phyloP scores from a whole-genome alignment of 2,888 invertebrate genomes.

The Entomobrya multifasciata region DNA sequence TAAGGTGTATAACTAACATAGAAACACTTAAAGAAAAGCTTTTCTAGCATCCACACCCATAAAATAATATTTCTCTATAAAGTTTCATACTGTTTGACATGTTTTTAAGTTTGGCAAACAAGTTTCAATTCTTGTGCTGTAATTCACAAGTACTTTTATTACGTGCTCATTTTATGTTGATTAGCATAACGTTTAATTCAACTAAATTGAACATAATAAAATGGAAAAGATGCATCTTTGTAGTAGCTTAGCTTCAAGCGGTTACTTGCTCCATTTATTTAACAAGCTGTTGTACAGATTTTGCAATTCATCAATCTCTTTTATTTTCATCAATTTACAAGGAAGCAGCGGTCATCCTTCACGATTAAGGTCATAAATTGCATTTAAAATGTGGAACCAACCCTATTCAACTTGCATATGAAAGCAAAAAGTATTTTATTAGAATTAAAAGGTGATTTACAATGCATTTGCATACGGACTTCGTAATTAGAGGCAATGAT shows the following conservation, averaged over 20 bases:
- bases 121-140: constrained; percentile 20
- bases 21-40: not conserved
- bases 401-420: not conserved
- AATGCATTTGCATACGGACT: constrained; percentile 23
- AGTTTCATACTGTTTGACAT: constrained; percentile 42
- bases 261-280: constrained; percentile 49
- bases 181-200: constrained; percentile 50
- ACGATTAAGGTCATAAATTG: constrained; percentile 29
- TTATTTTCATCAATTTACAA: constrained; percentile 41
- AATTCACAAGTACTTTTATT: not conserved
- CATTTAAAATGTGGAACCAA: constrained; percentile 16
- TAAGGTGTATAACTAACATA: not conserved
- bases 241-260: constrained; percentile 30
- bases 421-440: constrained; percentile 6
- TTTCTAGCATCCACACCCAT: constrained; percentile 53
- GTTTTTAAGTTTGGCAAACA: constrained; percentile 55
- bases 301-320: constrained; percentile 61
- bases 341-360: constrained; percentile 30
- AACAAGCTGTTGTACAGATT: constrained; percentile 21
- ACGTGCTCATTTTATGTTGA: constrained; percentile 1
- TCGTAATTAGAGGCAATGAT: constrained; percentile 34
- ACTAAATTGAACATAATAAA: not conserved
- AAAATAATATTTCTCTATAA: constrained; percentile 9
- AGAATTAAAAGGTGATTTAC: constrained; percentile 38
- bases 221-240: constrained; percentile 23